These are phyloP conservation scores for Drosophila watanabei DNA, from an alignment of 1,140 invertebrate species.

Conservation along the genomic window DNA sequence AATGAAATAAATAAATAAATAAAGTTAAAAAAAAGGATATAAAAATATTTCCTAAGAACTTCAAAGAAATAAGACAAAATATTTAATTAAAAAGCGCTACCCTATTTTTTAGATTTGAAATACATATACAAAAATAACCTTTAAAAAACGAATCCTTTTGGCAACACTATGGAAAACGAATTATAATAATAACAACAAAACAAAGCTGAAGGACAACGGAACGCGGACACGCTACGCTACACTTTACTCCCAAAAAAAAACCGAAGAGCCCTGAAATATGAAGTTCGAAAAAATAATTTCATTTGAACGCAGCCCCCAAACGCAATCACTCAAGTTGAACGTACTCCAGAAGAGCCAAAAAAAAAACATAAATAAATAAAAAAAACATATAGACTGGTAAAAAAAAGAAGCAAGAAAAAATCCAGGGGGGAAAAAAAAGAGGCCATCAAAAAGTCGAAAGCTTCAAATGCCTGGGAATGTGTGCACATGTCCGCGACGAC, in stretches of 20 bases:
- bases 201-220: constrained; percentile 50
- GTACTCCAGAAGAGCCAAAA: constrained; percentile 61
- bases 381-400: constrained; percentile 17
- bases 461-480: constrained; percentile 71
- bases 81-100: too few species aligned
- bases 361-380: constrained; percentile 10
- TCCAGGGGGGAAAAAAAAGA: constrained; percentile 2
- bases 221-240: constrained; percentile 71
- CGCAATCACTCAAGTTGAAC: constrained; percentile 79
- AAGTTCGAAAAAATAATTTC: constrained; percentile 82
- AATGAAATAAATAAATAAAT: too few species aligned
- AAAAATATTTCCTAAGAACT: too few species aligned
- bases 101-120: too few species aligned
- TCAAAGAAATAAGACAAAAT: too few species aligned
- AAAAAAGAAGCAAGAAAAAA: constrained; percentile 14
- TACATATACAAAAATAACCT: too few species aligned
- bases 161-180: neutral
- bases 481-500: constrained; percentile 59
- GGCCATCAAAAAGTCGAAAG: constrained; percentile 42
- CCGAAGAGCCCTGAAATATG: constrained; percentile 66
- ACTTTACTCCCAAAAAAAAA: constrained; percentile 48
- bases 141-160: neutral
- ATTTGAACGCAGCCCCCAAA: constrained; percentile 73
- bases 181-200: neutral
- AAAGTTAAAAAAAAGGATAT: too few species aligned